phyloP scores from a whole-genome alignment of 2,797 vertebrate species.

The Emys orbicularis region DNA sequence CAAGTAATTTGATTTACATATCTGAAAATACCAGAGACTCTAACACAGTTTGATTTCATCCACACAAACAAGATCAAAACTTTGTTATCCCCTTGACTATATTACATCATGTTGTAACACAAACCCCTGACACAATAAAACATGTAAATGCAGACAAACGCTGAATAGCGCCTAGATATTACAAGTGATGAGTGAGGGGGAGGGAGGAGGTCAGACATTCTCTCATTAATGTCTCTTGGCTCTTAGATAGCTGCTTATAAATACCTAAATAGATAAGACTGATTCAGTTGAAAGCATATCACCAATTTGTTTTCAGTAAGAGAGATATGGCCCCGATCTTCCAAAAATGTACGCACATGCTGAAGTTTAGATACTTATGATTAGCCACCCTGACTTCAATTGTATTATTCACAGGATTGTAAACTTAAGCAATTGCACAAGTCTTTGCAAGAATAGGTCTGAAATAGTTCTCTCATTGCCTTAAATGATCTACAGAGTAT shows the following conservation, averaged over 20 bases:
- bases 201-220: neutral
- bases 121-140: neutral
- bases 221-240: neutral
- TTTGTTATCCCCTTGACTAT: neutral
- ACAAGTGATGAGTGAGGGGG: neutral
- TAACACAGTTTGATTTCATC: neutral
- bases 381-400: accelerated
- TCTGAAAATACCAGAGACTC: neutral
- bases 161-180: neutral
- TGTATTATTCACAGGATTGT: too few species aligned
- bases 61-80: accelerated
- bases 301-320: neutral
- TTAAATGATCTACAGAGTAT: neutral
- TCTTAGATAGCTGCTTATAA: neutral
- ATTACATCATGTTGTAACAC: accelerated
- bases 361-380: neutral
- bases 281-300: neutral
- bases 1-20: neutral
- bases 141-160: neutral
- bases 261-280: neutral
- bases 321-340: accelerated
- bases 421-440: neutral
- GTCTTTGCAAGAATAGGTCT: accelerated
- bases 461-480: neutral
- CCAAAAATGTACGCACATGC: neutral